Base-by-base conservation (phyloP, 2,888 invertebrate species). In the Drosophila anomalata region DNA sequence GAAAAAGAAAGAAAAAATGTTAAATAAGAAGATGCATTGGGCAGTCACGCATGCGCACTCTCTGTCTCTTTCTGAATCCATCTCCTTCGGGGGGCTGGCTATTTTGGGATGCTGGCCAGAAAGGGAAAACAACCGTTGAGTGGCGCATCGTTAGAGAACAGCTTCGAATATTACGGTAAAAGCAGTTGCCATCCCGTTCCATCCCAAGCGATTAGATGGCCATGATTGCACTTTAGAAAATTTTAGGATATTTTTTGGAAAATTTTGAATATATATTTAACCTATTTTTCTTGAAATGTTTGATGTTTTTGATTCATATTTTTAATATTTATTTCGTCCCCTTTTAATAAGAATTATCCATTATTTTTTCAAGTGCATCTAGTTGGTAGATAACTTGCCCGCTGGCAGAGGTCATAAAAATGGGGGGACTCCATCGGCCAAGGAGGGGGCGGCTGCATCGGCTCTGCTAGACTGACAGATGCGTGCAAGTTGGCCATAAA, bases 41-140 rank as follows among this genome's bases (percentile, higher is more conserved):
- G 78, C 76, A 79, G 87, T 77, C 87, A 78, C 85, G 87, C 81
- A 81, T 82, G 87, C 65, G n/a, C 4, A n/a, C 7, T 52, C 46
- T 29, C 29, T 59, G 36, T 65, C 44, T 42, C 62, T 41, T 17
- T 55, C 65, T 54, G 53, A 59, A 9, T 52, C 31, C 41, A 51
- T 46, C 57, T 46, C 41, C 41, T 17, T 53, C 31, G 52, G 39
- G 51, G 53, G 57, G 52, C 46, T 79, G 73, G 67, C 85, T 87
- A 85, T 82, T 82, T 82, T 78, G 54, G 87, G 88, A 77, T 80
- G 77, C 76, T 74, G 76, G 87, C 89, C 87, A 90, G 90, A 90
- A 90, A 90, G 89, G 90, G 90, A 90, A 89, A 90, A 89, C 87
- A 82, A 87, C 90, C 87, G 90, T 90, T 90, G 82, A 57, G 6